Percentiles rank a stretch among this genome's conserved stretches.
These are phyloP conservation scores for Suricata suricatta DNA, from an alignment of 2,113 vertebrate species.

Conservation along the genomic window DNA sequence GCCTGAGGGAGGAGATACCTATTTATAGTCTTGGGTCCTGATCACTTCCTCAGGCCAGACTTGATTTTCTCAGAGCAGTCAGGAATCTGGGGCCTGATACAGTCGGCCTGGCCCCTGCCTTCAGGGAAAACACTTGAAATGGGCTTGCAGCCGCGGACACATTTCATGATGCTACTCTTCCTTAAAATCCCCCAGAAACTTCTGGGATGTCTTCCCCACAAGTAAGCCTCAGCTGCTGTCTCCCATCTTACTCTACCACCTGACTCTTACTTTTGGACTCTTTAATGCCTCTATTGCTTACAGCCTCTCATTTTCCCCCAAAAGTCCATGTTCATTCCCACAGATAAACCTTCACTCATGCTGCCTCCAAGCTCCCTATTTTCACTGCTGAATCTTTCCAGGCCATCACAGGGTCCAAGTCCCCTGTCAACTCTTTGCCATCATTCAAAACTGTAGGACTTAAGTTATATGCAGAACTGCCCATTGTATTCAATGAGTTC, in stretches of 20 bases:
- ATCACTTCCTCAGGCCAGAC: neutral
- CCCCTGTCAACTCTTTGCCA: neutral
- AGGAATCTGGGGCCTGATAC: neutral
- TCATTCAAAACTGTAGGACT: neutral
- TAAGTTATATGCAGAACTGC: neutral
- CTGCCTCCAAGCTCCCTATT: too few species aligned
- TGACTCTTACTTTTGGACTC: neutral
- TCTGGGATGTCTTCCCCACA: neutral
- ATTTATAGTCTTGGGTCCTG: neutral
- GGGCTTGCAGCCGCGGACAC: neutral
- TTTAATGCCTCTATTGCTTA: neutral
- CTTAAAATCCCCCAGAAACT: neutral
- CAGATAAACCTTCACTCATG: neutral
- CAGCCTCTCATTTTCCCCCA: accelerated
- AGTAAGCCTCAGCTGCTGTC: neutral
- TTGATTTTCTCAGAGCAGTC: neutral
- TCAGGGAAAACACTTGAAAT: neutral
- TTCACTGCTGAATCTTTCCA: neutral
- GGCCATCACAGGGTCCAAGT: neutral
- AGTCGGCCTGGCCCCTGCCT: neutral
- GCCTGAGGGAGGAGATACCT: neutral
- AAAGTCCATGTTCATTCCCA: neutral
- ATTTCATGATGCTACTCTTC: neutral
- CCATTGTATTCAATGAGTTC: neutral
- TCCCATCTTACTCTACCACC: neutral